Base-by-base conservation (phyloP, 2,888 invertebrate genomes). In the Parasteatoda lunata region DNA sequence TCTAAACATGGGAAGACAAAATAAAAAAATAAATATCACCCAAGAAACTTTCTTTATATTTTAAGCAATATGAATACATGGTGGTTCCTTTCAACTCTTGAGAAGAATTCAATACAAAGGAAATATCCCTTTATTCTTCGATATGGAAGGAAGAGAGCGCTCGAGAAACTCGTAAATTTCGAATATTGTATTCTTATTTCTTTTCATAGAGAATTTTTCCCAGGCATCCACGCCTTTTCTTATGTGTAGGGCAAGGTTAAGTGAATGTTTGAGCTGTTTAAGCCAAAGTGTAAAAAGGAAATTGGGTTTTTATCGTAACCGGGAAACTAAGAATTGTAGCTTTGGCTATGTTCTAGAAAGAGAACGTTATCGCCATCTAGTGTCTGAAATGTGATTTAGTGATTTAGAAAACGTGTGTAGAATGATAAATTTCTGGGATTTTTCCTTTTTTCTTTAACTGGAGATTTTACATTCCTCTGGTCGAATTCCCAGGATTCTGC, bases 271-370 rank as follows among this genome's bases (percentile, higher is more conserved):
- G 68, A 49, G 72, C 59, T 49, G 71, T 71, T 79, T 64, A 79
- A 54, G 70, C 52, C 51, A 45, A 66, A 80, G 66, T 80, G 66
- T 73, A 66, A 68, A 30, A 15, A 69, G 75, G 75, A 81, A 81
- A 75, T 81, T 81, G 75, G 54, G 80, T 69, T 81, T 75, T 75
- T 75, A 68, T 81, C 66, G 13, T 73, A 48, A n/a, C 72, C 66
- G 47, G 30, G 11, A 49, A 13, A 49, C 30, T 49, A 59, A 59
- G 59, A 13, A 59, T 59, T 11, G 11, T 4, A 7, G 59, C n/a
- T 59, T 7, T 59, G 54, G 4, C 9, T 9, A 7, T 13, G 8
- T 54, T 13, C 59, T 7, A 7, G 8, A 4, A 8, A 59, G n/a
- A 59, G 7, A 9, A n/a, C 59, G n/a, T 13, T 59, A n/a, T 9